Evolutionary conservation across 2,797 vertebrate species (phyloP).

Genomic region (Helostoma temminkii): DNA sequence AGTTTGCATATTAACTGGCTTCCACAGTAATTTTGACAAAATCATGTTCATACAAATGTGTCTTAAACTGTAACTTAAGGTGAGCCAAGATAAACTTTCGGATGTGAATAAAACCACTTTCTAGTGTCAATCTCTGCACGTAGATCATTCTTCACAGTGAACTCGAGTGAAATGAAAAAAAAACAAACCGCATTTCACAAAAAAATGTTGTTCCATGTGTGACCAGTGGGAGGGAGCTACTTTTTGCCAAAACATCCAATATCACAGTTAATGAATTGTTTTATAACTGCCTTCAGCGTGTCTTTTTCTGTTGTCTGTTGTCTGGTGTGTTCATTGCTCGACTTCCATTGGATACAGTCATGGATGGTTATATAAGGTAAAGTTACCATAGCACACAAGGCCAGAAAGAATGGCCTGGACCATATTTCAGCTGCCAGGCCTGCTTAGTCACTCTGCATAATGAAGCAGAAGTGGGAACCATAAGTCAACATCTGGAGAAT

Average conservation of each 20-base stretch:
- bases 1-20: not conserved
- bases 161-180: not conserved
- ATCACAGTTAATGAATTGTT: no score
- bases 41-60: not conserved
- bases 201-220: conserved; percentile 5
- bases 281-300: not conserved
- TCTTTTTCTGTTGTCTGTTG: not conserved
- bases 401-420: conserved; percentile 25
- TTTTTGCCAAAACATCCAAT: not conserved
- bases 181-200: conserved; percentile 1
- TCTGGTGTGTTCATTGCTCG: not conserved
- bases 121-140: not conserved
- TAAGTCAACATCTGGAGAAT: conserved; percentile 35
- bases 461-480: conserved; percentile 28
- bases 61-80: not conserved
- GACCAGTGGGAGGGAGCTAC: no score
- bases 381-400: conserved; percentile 3
- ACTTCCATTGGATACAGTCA: conserved; percentile 14
- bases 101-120: not conserved
- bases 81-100: not conserved
- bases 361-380: conserved; percentile 27
- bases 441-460: conserved; percentile 24
- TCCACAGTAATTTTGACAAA: not conserved
- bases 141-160: not conserved
- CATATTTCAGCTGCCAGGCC: conserved; percentile 26